These are phyloP conservation scores for Drosophila quadrilineata DNA, from an alignment of 1,140 invertebrate genomes.

Conservation along the genomic window DNA sequence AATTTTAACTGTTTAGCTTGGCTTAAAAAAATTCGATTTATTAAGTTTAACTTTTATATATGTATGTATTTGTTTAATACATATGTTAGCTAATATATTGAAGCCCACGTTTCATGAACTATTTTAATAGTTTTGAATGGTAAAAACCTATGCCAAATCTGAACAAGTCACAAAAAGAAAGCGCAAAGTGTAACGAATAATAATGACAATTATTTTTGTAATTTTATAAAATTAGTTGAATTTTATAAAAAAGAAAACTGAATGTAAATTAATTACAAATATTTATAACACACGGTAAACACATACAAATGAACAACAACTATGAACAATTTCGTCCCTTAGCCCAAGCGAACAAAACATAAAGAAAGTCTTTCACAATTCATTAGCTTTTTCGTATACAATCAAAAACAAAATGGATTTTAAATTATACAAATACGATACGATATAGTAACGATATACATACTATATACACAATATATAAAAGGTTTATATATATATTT, in stretches of 20 bases:
- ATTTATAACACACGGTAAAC: conserved; percentile 3
- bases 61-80: conserved; percentile 32
- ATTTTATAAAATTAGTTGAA: conserved; percentile 75
- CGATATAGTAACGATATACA: conserved; percentile 2
- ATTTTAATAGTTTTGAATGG: conserved; percentile 68
- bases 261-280: conserved; percentile 5
- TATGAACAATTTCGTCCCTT: conserved; percentile 49
- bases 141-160: conserved; percentile 71
- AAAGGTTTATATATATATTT: conserved; percentile 45
- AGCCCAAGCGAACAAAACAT: conserved; percentile 34
- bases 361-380: conserved; percentile 32
- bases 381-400: conserved; percentile 57
- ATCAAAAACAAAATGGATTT: conserved; percentile 42
- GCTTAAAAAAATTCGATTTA: neutral
- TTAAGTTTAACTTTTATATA: conserved; percentile 40
- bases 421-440: conserved; percentile 18
- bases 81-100: conserved; percentile 45
- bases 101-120: conserved; percentile 54
- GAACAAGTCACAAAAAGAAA: conserved; percentile 31
- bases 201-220: conserved; percentile 75
- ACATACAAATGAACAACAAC: conserved; percentile 7
- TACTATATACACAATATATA: conserved; percentile 26
- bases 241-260: conserved; percentile 42
- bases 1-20: too few relatives aligned
- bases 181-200: conserved; percentile 61